Percentiles rank a stretch among this genome's conserved stretches.
Conservation (phyloP, 2,797 vertebrate genomes). For the Prionace glauca region DNA sequence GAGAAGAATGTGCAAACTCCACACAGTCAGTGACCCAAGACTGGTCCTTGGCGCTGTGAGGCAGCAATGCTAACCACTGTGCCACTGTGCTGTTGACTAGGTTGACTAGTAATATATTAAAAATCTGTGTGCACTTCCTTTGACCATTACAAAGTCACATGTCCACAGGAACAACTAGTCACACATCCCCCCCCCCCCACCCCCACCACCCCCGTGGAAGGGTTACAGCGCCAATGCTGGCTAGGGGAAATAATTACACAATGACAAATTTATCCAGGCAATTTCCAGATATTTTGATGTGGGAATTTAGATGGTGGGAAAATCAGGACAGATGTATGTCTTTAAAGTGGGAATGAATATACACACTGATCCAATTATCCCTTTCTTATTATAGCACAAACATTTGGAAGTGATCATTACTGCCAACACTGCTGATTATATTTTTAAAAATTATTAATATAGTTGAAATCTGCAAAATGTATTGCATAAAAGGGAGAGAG, state of each 20-base stretch:
- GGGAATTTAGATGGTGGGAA: neutral
- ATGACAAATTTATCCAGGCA: neutral
- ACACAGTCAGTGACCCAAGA: no score
- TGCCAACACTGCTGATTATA: neutral
- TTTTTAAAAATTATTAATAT: neutral
- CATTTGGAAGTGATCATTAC: neutral
- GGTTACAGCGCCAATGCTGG: neutral
- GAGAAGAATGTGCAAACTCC: no score
- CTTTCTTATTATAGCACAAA: neutral
- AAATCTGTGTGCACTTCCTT: neutral
- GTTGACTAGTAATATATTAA: neutral
- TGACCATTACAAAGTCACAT: neutral
- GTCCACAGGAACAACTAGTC: neutral
- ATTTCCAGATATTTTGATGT: neutral
- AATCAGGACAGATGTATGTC: neutral
- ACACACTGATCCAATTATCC: neutral
- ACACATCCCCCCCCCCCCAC: no score
- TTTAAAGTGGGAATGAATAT: neutral
- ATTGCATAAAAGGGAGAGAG: neutral
- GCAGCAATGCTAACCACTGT: no score
- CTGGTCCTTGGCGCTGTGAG: no score
- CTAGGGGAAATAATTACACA: neutral
- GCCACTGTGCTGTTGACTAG: no score
- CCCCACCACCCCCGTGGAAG: neutral
- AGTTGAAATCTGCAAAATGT: neutral